Base-by-base conservation (phyloP, 2,888 invertebrate genomes). In the Tachina lurida region DNA sequence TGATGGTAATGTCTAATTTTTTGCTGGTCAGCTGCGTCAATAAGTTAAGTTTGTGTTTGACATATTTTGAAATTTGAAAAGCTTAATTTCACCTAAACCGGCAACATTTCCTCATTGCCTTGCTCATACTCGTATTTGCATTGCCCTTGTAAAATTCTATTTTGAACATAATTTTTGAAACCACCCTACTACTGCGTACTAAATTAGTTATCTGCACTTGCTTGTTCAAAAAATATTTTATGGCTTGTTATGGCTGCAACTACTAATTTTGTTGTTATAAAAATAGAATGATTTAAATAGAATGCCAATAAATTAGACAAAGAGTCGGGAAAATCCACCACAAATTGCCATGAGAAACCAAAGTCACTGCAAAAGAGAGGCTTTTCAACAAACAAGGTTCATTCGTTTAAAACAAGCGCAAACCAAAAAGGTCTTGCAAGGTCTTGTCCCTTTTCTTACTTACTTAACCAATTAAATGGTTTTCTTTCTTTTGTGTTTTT, bases 261-360 rank as follows among this genome's bases (percentile, higher is more conserved):
- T 65, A 63, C 52, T 45, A 47, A 82, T 76, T 76, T 68, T 71
- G 19, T 71, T 56, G 10, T 45, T 43, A 17, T 70, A 56, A 22
- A 43, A 56, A 43, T 22, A 56, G 41, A 65, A 67, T 65, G 49
- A 52, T 63, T 76, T 43, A 41, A 56, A 58, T 63, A 10, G 45
- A 74, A 81, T 75, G 75, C 60, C 68, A 60, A 81, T 75, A 68
- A 58, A 68, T 81, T 60, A 56, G 19, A 41, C 41, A 31, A 39
- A 75, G 22, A 67, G 31, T 43, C 60, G 58, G 76, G 67, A 22
- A 65, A 67, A 71, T 39, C 54, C 54, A 22, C 76, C 71, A 52
- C 78, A 49, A 56, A 41, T 47, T 39, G 56, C 45, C 45, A 62
- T 45, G 75, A 45, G 22, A 56, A n/a, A 71, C n/a, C 49, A 13